Evolutionary conservation across 2,797 vertebrate genomes (phyloP).

Genomic region (Staurois parvus): DNA sequence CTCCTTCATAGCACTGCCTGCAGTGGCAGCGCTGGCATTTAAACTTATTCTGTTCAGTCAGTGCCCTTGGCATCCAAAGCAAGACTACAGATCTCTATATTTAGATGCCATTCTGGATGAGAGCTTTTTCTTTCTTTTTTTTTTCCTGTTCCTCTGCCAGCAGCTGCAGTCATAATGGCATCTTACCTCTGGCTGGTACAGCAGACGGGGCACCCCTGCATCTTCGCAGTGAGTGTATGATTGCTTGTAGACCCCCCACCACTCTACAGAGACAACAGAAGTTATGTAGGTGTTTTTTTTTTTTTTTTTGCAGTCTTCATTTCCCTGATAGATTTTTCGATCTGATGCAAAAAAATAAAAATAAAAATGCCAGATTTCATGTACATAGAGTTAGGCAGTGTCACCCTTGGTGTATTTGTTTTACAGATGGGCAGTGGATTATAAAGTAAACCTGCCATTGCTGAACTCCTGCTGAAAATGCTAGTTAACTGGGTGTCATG

Average conservation of each 20-base stretch:
- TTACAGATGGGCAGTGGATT: no score
- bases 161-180: constrained; percentile 56
- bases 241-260: background rate
- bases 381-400: background rate
- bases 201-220: constrained; percentile 52
- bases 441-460: no score
- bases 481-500: no score
- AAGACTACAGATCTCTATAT: constrained; percentile 49
- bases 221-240: constrained; percentile 37
- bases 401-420: no score
- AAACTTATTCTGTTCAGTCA: constrained; percentile 41
- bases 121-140: constrained; percentile 14
- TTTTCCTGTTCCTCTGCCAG: background rate
- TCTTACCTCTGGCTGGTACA: constrained; percentile 59
- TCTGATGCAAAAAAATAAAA: background rate
- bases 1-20: constrained; percentile 16
- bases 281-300: no score
- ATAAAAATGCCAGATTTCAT: background rate
- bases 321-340: no score
- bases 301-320: no score
- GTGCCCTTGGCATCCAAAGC: constrained; percentile 20
- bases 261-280: no score
- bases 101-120: constrained; percentile 51
- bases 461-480: no score
- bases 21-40: background rate